Evolutionary conservation across 2,113 vertebrate species (phyloP).

Genomic region (Trichechus manatus): DNA sequence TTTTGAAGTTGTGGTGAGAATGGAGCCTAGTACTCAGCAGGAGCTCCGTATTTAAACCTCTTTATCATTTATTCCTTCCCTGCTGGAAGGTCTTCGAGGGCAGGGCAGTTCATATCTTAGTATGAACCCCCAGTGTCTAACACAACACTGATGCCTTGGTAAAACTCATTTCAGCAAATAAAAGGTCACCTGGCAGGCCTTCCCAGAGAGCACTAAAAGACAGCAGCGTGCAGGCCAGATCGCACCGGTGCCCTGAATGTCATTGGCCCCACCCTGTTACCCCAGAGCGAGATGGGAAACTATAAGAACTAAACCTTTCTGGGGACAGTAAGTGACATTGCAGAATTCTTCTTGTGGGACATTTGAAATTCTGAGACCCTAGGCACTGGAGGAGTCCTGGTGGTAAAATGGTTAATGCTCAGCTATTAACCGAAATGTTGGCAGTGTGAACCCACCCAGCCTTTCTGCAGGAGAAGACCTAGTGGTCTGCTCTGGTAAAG

Average conservation of each 20-base stretch:
- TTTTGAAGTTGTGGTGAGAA: not conserved
- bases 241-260: fast-evolving
- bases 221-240: not conserved
- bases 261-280: fast-evolving
- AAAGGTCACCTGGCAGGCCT: not conserved
- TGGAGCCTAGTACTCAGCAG: not conserved
- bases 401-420: not conserved
- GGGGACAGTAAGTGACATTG: not conserved
- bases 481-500: not conserved
- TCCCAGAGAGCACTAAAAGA: not conserved
- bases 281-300: not conserved
- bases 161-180: not conserved
- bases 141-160: not conserved
- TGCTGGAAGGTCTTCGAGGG: not conserved
- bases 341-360: not conserved
- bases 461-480: not conserved
- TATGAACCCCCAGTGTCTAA: not conserved
- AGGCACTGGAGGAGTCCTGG: not conserved
- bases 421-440: not conserved
- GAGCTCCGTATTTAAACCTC: not conserved
- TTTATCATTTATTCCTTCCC: not conserved
- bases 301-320: not conserved
- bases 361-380: not conserved
- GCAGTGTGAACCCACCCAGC: not conserved
- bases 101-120: not conserved